Evolutionary conservation across 1,140 invertebrate species (phyloP).

Genomic region (Nasonia longicornis): DNA sequence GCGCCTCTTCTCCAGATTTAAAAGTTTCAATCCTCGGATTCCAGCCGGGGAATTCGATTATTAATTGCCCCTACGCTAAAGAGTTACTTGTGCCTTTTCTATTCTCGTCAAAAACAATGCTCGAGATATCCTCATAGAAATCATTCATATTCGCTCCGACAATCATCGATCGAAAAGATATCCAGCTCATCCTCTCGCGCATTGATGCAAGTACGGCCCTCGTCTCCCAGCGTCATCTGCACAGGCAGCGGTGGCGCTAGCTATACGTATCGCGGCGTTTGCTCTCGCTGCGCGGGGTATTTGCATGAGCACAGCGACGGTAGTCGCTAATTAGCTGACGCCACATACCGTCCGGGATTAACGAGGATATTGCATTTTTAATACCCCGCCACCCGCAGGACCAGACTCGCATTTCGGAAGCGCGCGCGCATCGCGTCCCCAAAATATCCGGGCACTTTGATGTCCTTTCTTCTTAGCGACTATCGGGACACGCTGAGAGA

Average conservation of each 20-base stretch:
- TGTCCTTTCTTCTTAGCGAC: conserved; percentile 48
- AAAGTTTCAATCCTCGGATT: conserved; percentile 52
- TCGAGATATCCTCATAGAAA: no score
- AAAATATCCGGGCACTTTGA: conserved; percentile 51
- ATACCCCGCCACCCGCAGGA: conserved; percentile 49
- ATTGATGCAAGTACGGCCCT: conserved; percentile 34
- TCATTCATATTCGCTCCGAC: no score
- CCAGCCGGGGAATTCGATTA: conserved; percentile 40
- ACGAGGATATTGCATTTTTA: conserved; percentile 68
- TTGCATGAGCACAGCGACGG: conserved; percentile 64
- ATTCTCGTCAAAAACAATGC: background rate
- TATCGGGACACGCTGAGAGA: background rate
- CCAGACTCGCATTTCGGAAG: conserved; percentile 50
- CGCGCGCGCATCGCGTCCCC: background rate
- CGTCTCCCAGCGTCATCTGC: background rate
- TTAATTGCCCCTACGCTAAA: background rate
- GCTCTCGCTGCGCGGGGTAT: conserved; percentile 51
- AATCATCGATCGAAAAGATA: no score
- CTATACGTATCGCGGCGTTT: background rate
- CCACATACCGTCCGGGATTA: conserved; percentile 63
- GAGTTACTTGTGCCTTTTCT: background rate
- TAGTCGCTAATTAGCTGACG: conserved; percentile 64
- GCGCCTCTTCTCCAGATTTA: conserved; percentile 11
- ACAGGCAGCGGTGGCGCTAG: background rate
- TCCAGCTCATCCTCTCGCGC: conserved; percentile 43